These are phyloP conservation scores for Ooceraea biroi DNA, from an alignment of 1,140 invertebrate genomes.

Conservation along the genomic window DNA sequence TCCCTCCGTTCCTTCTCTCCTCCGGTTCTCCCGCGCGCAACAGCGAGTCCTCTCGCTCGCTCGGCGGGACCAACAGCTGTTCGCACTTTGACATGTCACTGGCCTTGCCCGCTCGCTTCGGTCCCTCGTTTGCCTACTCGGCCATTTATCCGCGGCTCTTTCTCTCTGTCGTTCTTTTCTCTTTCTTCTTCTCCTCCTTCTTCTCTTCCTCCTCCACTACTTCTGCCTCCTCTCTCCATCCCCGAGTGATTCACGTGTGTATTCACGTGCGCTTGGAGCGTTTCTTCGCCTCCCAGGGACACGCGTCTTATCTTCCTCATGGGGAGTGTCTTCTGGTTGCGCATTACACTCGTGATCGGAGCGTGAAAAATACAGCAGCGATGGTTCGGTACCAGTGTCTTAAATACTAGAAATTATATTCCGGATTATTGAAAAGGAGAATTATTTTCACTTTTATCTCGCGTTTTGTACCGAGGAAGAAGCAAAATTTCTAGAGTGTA, in stretches of 20 bases:
- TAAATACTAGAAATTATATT: neutral
- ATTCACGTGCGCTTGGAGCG: slow-evolving; percentile 54
- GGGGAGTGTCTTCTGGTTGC: slow-evolving; percentile 15
- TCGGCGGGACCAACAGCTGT: slow-evolving; percentile 63
- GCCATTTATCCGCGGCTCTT: slow-evolving; percentile 53
- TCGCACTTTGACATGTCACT: slow-evolving; percentile 70
- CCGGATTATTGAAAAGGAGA: slow-evolving; percentile 5
- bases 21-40: slow-evolving; percentile 32
- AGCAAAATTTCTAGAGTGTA: neutral
- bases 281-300: slow-evolving; percentile 39
- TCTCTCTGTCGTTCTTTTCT: slow-evolving; percentile 8
- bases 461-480: no score
- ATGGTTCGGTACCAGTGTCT: neutral
- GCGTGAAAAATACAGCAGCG: neutral
- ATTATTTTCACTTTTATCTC: no score
- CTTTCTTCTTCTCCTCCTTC: slow-evolving; percentile 3
- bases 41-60: slow-evolving; percentile 58
- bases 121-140: slow-evolving; percentile 61
- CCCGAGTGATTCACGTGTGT: slow-evolving; percentile 66
- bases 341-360: neutral
- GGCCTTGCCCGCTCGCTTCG: slow-evolving; percentile 58
- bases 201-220: neutral
- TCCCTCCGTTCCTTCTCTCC: neutral
- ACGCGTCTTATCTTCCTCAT: slow-evolving; percentile 32
- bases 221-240: neutral